A percentile compares a stretch with the other conserved stretches of the same genome.
These are phyloP conservation scores for Centrocercus urophasianus DNA, from an alignment of 2,113 vertebrate genomes.

Conservation along the genomic window DNA sequence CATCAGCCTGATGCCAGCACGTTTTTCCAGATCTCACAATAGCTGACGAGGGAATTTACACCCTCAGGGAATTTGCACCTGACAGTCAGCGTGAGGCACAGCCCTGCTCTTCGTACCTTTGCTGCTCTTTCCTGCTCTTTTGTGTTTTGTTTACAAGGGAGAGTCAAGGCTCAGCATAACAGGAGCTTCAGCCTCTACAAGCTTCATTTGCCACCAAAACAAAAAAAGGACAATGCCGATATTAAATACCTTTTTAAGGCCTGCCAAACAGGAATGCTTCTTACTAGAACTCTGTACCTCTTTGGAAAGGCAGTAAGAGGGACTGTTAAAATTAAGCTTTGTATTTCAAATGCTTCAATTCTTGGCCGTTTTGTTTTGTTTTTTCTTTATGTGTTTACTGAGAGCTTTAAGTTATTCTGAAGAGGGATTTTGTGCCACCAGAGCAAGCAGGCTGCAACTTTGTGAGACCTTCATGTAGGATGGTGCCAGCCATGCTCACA, in stretches of 20 bases:
- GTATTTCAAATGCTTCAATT: background rate
- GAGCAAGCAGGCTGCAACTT: background rate
- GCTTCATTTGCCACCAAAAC: background rate
- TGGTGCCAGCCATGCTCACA: accelerated
- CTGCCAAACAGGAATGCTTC: background rate
- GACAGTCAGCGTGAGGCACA: background rate
- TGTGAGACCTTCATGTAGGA: background rate
- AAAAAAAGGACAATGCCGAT: accelerated
- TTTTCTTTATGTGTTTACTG: background rate
- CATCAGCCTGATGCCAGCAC: background rate
- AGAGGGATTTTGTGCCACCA: background rate
- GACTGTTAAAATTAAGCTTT: background rate
- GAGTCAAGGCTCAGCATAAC: background rate
- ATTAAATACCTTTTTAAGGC: background rate
- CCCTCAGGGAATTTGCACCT: background rate
- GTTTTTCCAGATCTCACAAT: background rate
- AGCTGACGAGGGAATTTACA: background rate
- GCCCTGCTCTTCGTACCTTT: background rate
- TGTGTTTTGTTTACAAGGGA: background rate
- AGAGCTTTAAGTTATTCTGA: background rate
- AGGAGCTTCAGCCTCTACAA: background rate
- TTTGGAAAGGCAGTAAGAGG: background rate
- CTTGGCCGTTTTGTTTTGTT: background rate
- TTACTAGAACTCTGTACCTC: background rate
- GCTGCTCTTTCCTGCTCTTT: background rate